Base-by-base conservation (phyloP, 1,140 invertebrate genomes). In the Camponotus vicinus region DNA sequence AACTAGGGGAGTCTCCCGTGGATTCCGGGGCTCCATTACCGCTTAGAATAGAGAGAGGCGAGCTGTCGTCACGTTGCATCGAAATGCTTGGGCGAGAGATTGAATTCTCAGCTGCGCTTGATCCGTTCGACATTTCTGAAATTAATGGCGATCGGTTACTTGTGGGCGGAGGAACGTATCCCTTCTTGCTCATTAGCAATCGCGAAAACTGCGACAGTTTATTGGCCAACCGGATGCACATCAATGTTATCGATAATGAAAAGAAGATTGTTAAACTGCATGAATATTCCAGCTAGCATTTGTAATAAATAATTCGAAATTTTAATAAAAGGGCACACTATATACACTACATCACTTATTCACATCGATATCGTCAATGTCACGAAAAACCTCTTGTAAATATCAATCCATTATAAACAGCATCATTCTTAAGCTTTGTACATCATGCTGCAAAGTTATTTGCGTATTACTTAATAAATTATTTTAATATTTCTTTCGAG, bases 1-100 rank as follows among this genome's bases (percentile, higher is more conserved):
- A 95, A 95, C 93, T 94, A 93, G 93, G 93, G 94, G 93, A 93
- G 91, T 89, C 91, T 92, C 91, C 89, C 86, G 82, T 89, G 84
- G 86, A 89, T 82, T 82, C 86, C 86, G 75, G 69, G 73, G 88
- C 91, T 92, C 92, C 91, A 92, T 93, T 93, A 92, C 90, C 89
- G 89, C 91, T 88, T 86, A 87, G 80, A 59, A 88, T 85, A 88
- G 89, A 88, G 85, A 89, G 87, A 83, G 37, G 42, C 32, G 67
- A 84, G 87, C 79, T 91, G 90, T 91, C 90, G 87, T 90, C 90
- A 73, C 89, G 21, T 86, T 73, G 67, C 32, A 61, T 76, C 63
- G 59, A 80, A 71, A 71, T 57, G 66, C 61, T 88, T 61, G 18
- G 13, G 34, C 15, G 45, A 90, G 45, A 90, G 86, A 91, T 91